phyloP scores from a whole-genome alignment of 1,140 invertebrate genomes.

The Hypsibius dujardini region DNA sequence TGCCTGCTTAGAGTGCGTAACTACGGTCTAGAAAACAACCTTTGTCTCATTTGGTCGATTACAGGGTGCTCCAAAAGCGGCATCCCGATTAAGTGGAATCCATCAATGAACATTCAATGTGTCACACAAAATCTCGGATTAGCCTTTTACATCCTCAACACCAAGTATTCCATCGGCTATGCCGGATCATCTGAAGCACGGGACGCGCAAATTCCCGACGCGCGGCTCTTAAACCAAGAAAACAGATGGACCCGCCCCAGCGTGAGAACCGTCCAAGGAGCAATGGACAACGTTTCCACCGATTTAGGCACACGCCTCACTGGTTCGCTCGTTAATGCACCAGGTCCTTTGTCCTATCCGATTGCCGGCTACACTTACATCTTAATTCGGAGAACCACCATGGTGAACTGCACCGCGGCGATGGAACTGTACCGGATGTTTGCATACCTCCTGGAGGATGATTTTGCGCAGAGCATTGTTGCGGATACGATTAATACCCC shows the following conservation, averaged over 20 bases:
- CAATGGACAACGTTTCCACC: slow-evolving; percentile 24
- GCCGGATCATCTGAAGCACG: slow-evolving; percentile 23
- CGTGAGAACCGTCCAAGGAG: slow-evolving; percentile 22
- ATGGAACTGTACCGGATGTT: slow-evolving; percentile 28
- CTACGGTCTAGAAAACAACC: too few relatives aligned
- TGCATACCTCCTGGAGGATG: slow-evolving; percentile 25
- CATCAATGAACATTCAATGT: slow-evolving; percentile 22
- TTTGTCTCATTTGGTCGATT: too few relatives aligned
- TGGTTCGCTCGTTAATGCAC: slow-evolving; percentile 22
- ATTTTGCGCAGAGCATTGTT: slow-evolving; percentile 20
- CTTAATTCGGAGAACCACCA: slow-evolving; percentile 24
- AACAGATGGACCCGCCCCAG: slow-evolving; percentile 22
- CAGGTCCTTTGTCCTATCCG: slow-evolving; percentile 24
- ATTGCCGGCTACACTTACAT: slow-evolving; percentile 28
- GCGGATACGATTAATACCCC: slow-evolving; percentile 24
- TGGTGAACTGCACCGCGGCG: slow-evolving; percentile 25
- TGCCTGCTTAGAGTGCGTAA: too few relatives aligned
- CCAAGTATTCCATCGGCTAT: slow-evolving; percentile 26
- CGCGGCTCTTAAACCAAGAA: slow-evolving; percentile 24
- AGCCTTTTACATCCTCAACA: slow-evolving; percentile 24
- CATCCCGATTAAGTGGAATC: slow-evolving; percentile 23
- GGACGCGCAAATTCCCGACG: slow-evolving; percentile 21
- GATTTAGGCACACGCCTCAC: slow-evolving; percentile 18
- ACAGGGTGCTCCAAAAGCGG: too few relatives aligned
- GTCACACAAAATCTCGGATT: slow-evolving; percentile 25